phyloP scores from a whole-genome alignment of 2,113 vertebrate species.

The Peromyscus leucopus region DNA sequence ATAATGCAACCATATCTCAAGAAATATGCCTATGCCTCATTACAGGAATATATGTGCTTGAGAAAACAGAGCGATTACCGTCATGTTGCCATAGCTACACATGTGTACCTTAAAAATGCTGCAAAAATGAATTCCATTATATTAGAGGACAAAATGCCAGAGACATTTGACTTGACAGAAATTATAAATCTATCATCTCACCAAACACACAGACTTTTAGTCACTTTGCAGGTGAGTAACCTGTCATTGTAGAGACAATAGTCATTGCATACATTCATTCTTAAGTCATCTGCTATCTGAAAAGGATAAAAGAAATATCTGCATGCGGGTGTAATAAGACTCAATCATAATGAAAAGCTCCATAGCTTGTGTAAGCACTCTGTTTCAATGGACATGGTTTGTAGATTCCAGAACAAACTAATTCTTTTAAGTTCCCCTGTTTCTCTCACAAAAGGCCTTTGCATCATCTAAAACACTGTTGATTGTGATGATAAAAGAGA shows the following conservation, averaged over 20 bases:
- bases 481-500: background rate
- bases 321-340: conserved; percentile 57
- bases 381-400: conserved; percentile 37
- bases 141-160: conserved; percentile 56
- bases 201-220: conserved; percentile 49
- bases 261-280: conserved; percentile 45
- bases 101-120: conserved; percentile 58
- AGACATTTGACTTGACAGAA: conserved; percentile 71
- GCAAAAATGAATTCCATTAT: conserved; percentile 72
- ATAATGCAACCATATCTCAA: background rate
- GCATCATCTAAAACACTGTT: background rate
- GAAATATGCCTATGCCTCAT: conserved; percentile 19
- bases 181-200: conserved; percentile 54
- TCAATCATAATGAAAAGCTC: conserved; percentile 1
- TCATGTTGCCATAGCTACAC: conserved; percentile 65
- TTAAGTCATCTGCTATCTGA: background rate
- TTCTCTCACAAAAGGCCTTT: background rate
- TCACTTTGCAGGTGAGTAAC: conserved; percentile 61
- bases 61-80: conserved; percentile 57
- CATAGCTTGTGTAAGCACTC: conserved; percentile 18
- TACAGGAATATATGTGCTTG: conserved; percentile 17
- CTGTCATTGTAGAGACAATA: background rate
- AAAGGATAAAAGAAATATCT: conserved; percentile 56
- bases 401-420: background rate
- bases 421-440: background rate